Percentiles rank a stretch among this genome's conserved stretches.
Evolutionary conservation across 2,888 invertebrate species (phyloP).

Genomic region (Meganola albula): DNA sequence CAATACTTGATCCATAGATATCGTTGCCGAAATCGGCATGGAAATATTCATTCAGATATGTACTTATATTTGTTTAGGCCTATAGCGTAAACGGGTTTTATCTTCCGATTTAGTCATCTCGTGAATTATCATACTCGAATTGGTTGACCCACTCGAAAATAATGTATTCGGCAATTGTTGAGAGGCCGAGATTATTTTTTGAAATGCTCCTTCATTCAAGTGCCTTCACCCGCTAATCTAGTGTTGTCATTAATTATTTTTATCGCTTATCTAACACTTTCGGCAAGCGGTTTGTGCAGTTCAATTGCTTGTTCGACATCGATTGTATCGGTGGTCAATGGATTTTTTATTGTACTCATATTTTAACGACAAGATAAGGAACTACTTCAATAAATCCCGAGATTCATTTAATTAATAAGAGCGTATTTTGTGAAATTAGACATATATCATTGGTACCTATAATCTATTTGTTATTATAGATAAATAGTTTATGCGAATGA

Average conservation of each 20-base stretch:
- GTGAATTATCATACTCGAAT: slow-evolving; percentile 59
- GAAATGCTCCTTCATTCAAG: slow-evolving; percentile 74
- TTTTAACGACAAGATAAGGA: too few species aligned
- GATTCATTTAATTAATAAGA: too few species aligned
- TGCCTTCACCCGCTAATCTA: slow-evolving; percentile 69
- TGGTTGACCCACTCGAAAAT: slow-evolving; percentile 70
- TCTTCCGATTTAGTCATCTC: slow-evolving; percentile 31
- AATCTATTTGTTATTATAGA: too few species aligned
- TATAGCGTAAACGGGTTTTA: slow-evolving; percentile 15
- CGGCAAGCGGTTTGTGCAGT: slow-evolving; percentile 47
- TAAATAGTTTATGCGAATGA: too few species aligned
- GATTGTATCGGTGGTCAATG: slow-evolving; percentile 37
- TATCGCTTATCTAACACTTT: slow-evolving; percentile 74
- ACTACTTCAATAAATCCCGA: too few species aligned
- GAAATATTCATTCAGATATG: too few species aligned
- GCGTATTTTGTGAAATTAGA: too few species aligned
- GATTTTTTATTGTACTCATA: too few species aligned
- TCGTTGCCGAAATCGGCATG: too few species aligned
- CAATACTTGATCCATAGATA: too few species aligned
- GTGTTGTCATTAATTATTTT: slow-evolving; percentile 75
- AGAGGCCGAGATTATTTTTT: slow-evolving; percentile 75
- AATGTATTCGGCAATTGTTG: slow-evolving; percentile 65
- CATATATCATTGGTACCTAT: too few species aligned
- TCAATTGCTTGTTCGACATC: slow-evolving; percentile 50
- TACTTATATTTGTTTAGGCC: slow-evolving; percentile 14